Evolutionary conservation across 1,140 invertebrate species (phyloP), one percentile per base, ranked within the genome.

Genomic region (Atopsyche davidsoni): DNA sequence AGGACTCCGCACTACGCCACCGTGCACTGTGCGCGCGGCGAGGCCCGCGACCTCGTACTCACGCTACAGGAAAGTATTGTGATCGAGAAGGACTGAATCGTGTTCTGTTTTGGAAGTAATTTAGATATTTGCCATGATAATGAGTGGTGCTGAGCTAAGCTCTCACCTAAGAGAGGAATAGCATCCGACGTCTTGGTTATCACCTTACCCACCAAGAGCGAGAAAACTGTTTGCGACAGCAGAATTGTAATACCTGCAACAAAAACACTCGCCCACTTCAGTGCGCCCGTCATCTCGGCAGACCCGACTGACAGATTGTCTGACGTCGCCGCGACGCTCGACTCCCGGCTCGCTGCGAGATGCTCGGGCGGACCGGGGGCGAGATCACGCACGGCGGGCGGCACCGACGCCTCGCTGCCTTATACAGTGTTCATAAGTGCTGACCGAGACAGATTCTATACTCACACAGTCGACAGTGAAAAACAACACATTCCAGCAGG

Each of bases 221-320:
- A 95, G 82, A 98, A 98, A 76, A 98, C 93, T 78, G 94, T 97
- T 82, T 98, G 86, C 68, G 95, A 97, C 76, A 98, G 90, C 74
- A 98, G 87, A 79, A 98, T 97, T 77, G 93, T 98, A 71, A 98
- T 91, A 86, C 92, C 93, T 96, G 89, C 64, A 89, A 88, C 80
- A 81, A 75, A 70, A 73, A 62, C 72, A 57, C 55, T 57, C 43
- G 46, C 42, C 51, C 51, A 57, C 47, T 57, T 53, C 55, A 57
- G 45, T 57, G 42, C 38, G 42, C 13, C 45, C 17, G 16, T 6
- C 2, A 34, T 18, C 13, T 14, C 46, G 18, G 7, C 23, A 45
- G 25, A 22, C 11, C 22, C 1, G 13, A 31, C 28, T 21, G 19
- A 2, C 21, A 13, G 35, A 7, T 17, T n/a, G n/a, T n/a, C n/a